A percentile compares a stretch with the other conserved stretches of the same genome.
phyloP scores from a whole-genome alignment of 2,113 vertebrate genomes.

The Rhizomys pruinosus region DNA sequence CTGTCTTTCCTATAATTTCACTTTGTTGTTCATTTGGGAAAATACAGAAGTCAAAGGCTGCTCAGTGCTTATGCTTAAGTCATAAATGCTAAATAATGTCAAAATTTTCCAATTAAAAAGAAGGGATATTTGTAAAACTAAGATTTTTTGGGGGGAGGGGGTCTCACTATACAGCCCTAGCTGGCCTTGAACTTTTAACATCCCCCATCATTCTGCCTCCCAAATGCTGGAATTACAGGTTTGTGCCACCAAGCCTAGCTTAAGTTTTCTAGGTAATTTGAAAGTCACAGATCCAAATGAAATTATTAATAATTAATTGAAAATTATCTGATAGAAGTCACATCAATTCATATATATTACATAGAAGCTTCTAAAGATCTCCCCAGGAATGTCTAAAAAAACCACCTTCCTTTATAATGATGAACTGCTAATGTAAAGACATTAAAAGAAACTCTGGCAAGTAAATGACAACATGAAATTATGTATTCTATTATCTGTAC shows the following conservation, averaged over 20 bases:
- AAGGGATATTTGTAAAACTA: slow-evolving; percentile 31
- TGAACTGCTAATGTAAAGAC: neutral
- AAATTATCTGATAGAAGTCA: slow-evolving; percentile 53
- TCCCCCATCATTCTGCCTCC: neutral
- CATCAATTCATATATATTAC: slow-evolving; percentile 18
- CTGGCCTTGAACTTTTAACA: neutral
- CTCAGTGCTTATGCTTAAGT: neutral
- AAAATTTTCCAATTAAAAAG: neutral
- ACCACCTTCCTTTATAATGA: slow-evolving; percentile 36
- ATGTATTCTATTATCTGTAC: slow-evolving; percentile 27
- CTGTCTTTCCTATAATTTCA: slow-evolving; percentile 51
- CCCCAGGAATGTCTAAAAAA: neutral
- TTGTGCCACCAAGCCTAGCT: neutral
- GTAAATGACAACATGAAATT: slow-evolving; percentile 23
- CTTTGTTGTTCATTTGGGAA: slow-evolving; percentile 39
- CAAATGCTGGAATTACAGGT: neutral
- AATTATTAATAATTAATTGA: slow-evolving; percentile 30
- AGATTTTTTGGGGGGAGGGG: neutral
- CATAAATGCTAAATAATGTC: slow-evolving; percentile 32
- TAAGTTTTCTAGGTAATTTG: slow-evolving; percentile 49
- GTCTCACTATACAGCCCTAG: neutral
- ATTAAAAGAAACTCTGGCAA: slow-evolving; percentile 36
- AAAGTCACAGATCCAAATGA: slow-evolving; percentile 55
- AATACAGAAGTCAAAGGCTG: slow-evolving; percentile 53
- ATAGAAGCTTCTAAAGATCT: neutral